Percentiles rank a stretch among this genome's conserved stretches.
Evolutionary conservation across 2,888 invertebrate species (phyloP).

Genomic region (Notodonta ziczac): DNA sequence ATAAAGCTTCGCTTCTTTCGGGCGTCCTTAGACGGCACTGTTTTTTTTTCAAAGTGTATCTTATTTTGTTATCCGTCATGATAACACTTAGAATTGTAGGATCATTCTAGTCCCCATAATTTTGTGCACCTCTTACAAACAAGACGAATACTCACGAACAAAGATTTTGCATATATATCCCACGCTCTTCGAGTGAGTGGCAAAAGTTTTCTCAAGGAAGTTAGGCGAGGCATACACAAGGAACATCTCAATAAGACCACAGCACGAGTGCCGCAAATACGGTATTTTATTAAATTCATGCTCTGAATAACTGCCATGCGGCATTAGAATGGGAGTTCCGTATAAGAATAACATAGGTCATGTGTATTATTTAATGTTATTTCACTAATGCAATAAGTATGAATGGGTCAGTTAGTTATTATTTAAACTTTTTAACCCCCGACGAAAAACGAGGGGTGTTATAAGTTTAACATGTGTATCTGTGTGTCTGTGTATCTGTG

Average conservation of each 20-base stretch:
- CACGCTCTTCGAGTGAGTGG: slow-evolving; percentile 14
- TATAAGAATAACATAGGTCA: no score
- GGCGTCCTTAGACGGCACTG: no score
- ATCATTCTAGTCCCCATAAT: not conserved
- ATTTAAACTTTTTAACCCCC: no score
- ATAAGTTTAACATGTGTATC: no score
- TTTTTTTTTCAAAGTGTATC: not conserved
- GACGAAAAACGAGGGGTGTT: no score
- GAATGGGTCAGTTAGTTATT: no score
- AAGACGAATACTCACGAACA: slow-evolving; percentile 16
- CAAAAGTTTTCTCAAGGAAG: slow-evolving; percentile 27
- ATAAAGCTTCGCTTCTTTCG: no score
- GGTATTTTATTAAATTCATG: slow-evolving; percentile 52
- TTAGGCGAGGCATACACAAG: slow-evolving; percentile 17
- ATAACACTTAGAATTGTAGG: not conserved
- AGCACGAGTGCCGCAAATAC: slow-evolving; percentile 33
- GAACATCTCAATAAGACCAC: slow-evolving; percentile 39
- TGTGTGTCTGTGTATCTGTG: no score
- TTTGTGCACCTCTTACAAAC: not conserved
- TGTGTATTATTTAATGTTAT: no score
- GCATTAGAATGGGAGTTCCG: not conserved
- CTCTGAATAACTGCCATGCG: slow-evolving; percentile 35
- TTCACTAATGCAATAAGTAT: no score
- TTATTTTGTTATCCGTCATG: not conserved
- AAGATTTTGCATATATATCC: slow-evolving; percentile 32